Evolutionary conservation across 2,797 vertebrate genomes (phyloP), one percentile per base, ranked within the genome.

Genomic region (Anomalospiza imberbis): DNA sequence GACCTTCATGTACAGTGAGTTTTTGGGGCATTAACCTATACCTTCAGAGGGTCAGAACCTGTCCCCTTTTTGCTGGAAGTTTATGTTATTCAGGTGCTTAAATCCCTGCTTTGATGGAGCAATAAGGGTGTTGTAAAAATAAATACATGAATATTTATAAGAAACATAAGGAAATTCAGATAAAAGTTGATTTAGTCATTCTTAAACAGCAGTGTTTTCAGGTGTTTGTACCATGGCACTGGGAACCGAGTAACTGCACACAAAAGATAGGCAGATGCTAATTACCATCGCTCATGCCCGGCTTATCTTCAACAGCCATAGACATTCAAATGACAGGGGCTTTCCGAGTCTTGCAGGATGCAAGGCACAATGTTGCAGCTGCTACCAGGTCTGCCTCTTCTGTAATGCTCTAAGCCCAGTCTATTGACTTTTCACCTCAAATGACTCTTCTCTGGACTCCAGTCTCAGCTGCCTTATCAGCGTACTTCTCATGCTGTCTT

Each of bases 121-220:
- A 71, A 4, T 62, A 73, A 58, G 13, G 24, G 16, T 75, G 31
- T 55, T 83, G 25, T n/a, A 38, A 88, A 79, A 77, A 58, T 75
- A 88, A 92, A 85, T 31, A 54, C 25, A 50, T 85, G 54, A 80
- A 75, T 89, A 89, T 93, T 94, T 91, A 36, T 81, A 54, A 83
- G 57, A 68, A 85, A 71, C 42, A 44, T 45, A 36, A 29, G 34
- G 57, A 91, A 88, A 91, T 83, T 15, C 31, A 88, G 72, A 67
- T 87, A 92, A 74, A 91, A 91, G 47, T 53, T 83, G 82, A 92
- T 93, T 71, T 28, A 91, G 72, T 67, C 3, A 26, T 51, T 85
- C 55, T 82, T 70, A 89, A 85, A 17, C 29, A 80, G 17, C 31
- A 63, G 25, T 67, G 32, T 51, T 85, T 88, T 85, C 24, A 16